Evolutionary conservation across 2,113 vertebrate genomes (phyloP).

Genomic region (Aix galericulata): DNA sequence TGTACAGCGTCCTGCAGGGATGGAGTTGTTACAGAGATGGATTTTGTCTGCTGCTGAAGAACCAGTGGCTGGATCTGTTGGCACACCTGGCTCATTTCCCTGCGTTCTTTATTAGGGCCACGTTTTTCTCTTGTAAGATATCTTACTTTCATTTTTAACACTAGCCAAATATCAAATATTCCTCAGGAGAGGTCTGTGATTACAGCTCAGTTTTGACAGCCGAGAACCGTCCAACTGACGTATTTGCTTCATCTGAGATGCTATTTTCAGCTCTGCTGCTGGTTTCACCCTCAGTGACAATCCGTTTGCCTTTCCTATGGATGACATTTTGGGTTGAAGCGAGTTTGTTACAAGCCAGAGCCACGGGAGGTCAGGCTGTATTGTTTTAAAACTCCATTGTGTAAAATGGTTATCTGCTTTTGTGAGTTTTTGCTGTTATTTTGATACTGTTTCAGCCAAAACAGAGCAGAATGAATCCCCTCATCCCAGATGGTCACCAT

Average conservation of each 20-base stretch:
- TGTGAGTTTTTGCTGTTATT: not conserved
- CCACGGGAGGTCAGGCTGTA: not conserved
- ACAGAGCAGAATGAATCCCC: not conserved
- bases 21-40: not conserved
- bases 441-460: not conserved
- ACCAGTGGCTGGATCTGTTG: not conserved
- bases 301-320: conserved; percentile 29
- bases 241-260: not conserved
- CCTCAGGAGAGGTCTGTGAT: conserved; percentile 33
- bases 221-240: not conserved
- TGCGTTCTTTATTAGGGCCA: not conserved
- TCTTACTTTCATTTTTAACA: conserved; percentile 28
- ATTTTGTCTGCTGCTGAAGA: not conserved
- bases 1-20: not conserved
- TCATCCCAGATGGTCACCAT: not conserved
- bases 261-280: conserved; percentile 42
- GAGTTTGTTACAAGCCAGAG: not conserved
- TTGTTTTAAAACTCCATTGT: not conserved
- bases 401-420: not conserved
- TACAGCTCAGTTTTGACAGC: conserved; percentile 27
- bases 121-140: not conserved
- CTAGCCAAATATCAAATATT: conserved; percentile 41
- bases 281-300: conserved; percentile 16
- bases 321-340: not conserved
- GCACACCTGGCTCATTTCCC: not conserved